A percentile compares a stretch with the other conserved stretches of the same genome.
phyloP scores from a whole-genome alignment of 2,797 vertebrate species.

The Sarcoramphus papa region DNA sequence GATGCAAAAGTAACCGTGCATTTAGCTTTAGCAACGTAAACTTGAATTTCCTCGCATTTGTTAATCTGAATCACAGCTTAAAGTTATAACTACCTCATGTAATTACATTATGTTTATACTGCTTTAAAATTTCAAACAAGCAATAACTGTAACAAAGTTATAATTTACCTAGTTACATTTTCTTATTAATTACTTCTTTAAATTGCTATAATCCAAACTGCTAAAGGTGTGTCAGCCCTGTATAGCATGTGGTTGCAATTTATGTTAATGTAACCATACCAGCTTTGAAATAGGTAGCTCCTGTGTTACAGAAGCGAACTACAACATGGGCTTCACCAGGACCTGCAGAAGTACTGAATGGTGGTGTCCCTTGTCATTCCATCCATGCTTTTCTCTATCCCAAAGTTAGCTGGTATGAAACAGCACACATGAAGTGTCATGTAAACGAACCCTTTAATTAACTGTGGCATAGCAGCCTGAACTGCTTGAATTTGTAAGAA shows the following conservation, averaged over 20 bases:
- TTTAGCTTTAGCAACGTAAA: neutral
- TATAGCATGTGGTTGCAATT: neutral
- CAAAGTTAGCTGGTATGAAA: neutral
- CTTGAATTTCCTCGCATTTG: neutral
- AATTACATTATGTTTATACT: neutral
- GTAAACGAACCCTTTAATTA: neutral
- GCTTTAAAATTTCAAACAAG: neutral
- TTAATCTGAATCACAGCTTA: neutral
- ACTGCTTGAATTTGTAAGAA: neutral
- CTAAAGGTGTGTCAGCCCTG: neutral
- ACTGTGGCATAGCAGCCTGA: neutral
- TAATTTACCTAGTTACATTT: neutral
- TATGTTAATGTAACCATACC: neutral
- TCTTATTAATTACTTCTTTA: neutral
- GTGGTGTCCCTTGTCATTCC: neutral
- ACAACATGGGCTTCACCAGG: neutral
- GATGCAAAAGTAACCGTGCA: neutral
- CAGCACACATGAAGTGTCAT: neutral
- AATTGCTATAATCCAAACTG: neutral
- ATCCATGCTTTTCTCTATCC: neutral
- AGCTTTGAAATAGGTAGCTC: neutral
- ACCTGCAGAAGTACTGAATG: neutral
- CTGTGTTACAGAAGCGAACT: neutral
- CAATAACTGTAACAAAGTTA: neutral
- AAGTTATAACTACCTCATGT: neutral